Evolutionary conservation across 2,797 vertebrate species (phyloP), one percentile per base, ranked within the genome.

Genomic region (Chrysolophus pictus): DNA sequence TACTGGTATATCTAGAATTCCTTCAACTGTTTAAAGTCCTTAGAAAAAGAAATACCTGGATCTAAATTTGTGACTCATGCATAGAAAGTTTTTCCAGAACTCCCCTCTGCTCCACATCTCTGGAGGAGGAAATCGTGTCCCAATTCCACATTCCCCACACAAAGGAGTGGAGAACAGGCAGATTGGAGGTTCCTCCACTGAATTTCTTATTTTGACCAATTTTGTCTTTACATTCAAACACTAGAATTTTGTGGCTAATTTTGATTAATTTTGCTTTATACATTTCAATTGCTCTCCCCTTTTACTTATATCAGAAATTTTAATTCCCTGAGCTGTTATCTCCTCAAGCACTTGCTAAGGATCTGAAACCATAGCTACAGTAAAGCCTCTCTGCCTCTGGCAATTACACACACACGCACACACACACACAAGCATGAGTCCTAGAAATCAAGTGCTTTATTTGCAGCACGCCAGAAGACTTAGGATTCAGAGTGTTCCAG

Each of bases 401-500:
- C 47, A 59, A 76, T 64, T 16, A 41, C 55, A 46, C 2, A 35
- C 63, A 89, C 10, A 10, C 9, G 59, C 16, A 6, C 63, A 28
- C 13, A 28, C 42, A 8, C 14, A 59, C 2, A 0, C 0, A 37
- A 80, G 10, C 31, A 22, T 1, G 11, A 31, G 16, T 67, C 92
- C 95, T 92, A 69, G 78, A 93, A 95, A 95, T 58, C 33, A 68
- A 89, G 51, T 10, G 37, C 21, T 12, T n/a, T 70, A 51, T 44
- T 47, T 81, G 70, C 77, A 69, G 29, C 12, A 9, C 87, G 83
- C 63, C 77, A 94, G 82, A 97, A 82, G 74, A 88, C 89, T 81
- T 80, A 14, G 70, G 85, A 75, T 90, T 94, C 55, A 14, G 85
- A 5, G n/a, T 96, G 83, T 93, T 95, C 69, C 91, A 53, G 51